A percentile compares a stretch with the other conserved stretches of the same genome.
Evolutionary conservation across 2,888 invertebrate species (phyloP).

Genomic region (Agrotis clavis): DNA sequence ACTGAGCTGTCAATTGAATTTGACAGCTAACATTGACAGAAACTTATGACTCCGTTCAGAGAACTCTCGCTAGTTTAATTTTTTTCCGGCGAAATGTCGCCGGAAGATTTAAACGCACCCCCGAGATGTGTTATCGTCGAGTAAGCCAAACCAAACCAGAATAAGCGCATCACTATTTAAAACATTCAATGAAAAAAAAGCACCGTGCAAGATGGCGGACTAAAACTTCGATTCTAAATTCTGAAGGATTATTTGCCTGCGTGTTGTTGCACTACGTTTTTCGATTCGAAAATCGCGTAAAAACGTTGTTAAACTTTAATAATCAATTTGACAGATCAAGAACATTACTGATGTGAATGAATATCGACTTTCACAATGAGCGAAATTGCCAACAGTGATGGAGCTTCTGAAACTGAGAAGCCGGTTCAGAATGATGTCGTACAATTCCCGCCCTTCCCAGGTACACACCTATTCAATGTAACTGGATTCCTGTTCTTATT

Average conservation of each 20-base stretch:
- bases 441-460: slow-evolving; percentile 87
- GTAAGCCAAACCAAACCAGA: too few relatives aligned
- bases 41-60: too few relatives aligned
- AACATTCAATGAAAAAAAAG: slow-evolving; percentile 39
- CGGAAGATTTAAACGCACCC: too few relatives aligned
- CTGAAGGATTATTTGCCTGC: slow-evolving; percentile 22
- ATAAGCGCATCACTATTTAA: slow-evolving; percentile 36
- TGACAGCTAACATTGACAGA: too few relatives aligned
- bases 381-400: slow-evolving; percentile 78
- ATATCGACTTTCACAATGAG: slow-evolving; percentile 76
- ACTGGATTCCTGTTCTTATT: background rate
- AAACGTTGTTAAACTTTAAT: slow-evolving; percentile 3
- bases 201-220: slow-evolving; percentile 62
- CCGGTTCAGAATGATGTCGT: slow-evolving; percentile 80
- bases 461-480: slow-evolving; percentile 64
- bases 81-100: too few relatives aligned
- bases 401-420: slow-evolving; percentile 80
- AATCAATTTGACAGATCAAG: slow-evolving; percentile 19
- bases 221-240: slow-evolving; percentile 42
- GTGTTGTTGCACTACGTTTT: background rate
- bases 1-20: too few relatives aligned
- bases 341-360: slow-evolving; percentile 50
- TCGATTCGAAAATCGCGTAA: background rate
- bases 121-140: too few relatives aligned
- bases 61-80: too few relatives aligned